These are phyloP conservation scores for Elaphurus davidianus DNA, from an alignment of 2,113 vertebrate species.

Conservation along the genomic window DNA sequence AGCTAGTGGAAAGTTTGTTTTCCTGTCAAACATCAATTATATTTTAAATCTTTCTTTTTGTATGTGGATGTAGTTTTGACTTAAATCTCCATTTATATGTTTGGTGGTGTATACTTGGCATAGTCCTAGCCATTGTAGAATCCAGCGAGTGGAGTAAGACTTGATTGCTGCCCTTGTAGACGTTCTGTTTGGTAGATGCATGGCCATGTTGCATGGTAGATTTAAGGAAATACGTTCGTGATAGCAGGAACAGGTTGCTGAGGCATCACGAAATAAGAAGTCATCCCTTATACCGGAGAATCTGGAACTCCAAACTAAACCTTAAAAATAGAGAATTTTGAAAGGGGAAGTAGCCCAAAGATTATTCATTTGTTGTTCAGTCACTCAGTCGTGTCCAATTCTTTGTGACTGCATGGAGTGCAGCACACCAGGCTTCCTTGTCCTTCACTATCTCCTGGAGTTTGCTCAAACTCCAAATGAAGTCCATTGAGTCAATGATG, in stretches of 20 bases:
- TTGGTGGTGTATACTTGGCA: neutral
- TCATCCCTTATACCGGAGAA: neutral
- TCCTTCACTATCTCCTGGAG: neutral
- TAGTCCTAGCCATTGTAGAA: neutral
- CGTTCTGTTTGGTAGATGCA: neutral
- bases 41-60: neutral
- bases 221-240: neutral
- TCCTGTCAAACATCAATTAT: neutral
- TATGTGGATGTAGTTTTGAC: neutral
- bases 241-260: neutral
- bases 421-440: neutral
- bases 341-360: neutral
- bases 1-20: neutral
- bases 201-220: neutral
- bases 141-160: neutral
- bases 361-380: neutral
- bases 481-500: neutral
- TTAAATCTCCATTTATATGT: neutral
- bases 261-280: neutral
- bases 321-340: neutral
- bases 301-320: neutral
- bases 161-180: too few species aligned
- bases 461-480: neutral
- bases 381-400: neutral
- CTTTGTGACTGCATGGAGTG: neutral